These are phyloP conservation scores for Cantharis lateralis DNA, from an alignment of 2,888 invertebrate genomes.

Conservation along the genomic window DNA sequence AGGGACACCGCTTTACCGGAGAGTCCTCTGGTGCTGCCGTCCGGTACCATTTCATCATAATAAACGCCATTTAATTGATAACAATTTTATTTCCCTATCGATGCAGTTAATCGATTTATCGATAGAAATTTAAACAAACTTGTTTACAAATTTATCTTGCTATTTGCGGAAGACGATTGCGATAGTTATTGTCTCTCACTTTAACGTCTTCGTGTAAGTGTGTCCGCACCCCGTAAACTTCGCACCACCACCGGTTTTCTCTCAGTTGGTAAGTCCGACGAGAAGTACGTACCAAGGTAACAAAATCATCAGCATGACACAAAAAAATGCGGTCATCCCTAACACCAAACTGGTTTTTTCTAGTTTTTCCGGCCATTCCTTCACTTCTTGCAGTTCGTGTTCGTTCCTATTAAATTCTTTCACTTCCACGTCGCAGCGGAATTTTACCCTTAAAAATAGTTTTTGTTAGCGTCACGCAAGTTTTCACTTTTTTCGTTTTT, in stretches of 20 bases:
- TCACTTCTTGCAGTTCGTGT: conserved; percentile 54
- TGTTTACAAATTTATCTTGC: background rate
- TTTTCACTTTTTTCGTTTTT: background rate
- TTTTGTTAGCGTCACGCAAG: background rate
- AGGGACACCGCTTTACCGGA: background rate
- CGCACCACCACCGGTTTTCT: background rate
- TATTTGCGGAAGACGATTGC: background rate
- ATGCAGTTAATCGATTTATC: background rate
- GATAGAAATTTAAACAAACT: background rate
- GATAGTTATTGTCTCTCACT: background rate
- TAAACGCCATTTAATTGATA: background rate
- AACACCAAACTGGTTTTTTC: conserved; percentile 45
- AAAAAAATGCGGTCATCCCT: conserved; percentile 59
- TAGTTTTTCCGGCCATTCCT: conserved; percentile 43
- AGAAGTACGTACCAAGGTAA: conserved; percentile 60
- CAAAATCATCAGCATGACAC: conserved; percentile 58
- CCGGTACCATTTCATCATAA: background rate
- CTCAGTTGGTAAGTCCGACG: conserved; percentile 21
- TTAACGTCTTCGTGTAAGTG: background rate
- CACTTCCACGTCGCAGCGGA: conserved; percentile 61
- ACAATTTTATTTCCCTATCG: background rate
- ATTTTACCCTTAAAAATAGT: conserved; percentile 56
- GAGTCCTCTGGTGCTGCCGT: background rate
- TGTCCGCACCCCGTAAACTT: background rate
- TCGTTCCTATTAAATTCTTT: conserved; percentile 59